Conservation (phyloP, 2,113 vertebrate species). For the Hippocampus comes region DNA sequence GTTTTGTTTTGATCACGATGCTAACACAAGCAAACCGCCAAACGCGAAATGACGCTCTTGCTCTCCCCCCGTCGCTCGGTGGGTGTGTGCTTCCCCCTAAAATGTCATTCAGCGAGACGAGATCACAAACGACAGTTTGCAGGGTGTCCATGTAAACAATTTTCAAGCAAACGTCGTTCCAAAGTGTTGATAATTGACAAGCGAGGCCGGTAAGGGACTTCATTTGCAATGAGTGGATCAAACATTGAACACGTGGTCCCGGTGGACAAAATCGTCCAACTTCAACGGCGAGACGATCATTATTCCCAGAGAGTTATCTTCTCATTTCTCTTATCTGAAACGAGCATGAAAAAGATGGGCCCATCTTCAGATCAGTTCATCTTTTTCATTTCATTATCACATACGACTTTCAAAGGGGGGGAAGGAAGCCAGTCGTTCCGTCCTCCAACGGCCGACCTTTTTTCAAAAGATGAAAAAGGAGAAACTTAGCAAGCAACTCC, state of each 20-base stretch:
- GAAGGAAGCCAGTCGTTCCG: not conserved
- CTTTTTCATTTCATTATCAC: slow-evolving; percentile 22
- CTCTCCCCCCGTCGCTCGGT: not conserved
- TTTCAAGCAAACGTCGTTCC: not conserved
- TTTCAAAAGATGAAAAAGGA: slow-evolving; percentile 6
- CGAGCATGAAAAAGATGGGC: slow-evolving; percentile 1
- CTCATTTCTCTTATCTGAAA: slow-evolving; percentile 5
- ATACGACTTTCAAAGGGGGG: slow-evolving; percentile 14
- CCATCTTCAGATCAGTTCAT: slow-evolving; percentile 3
- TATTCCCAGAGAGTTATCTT: slow-evolving; percentile 1
- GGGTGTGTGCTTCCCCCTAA: not conserved
- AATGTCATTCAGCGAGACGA: not conserved
- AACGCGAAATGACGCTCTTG: too few species aligned
- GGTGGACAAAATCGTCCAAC: slow-evolving; percentile 15
- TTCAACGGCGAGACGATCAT: slow-evolving; percentile 5
- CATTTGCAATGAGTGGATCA: slow-evolving; percentile 6
- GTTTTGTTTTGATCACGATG: too few species aligned
- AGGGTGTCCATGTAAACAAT: not conserved
- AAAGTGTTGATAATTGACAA: not conserved
- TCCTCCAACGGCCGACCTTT: slow-evolving; percentile 23
- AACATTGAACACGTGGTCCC: slow-evolving; percentile 16
- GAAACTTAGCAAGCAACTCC: slow-evolving; percentile 7
- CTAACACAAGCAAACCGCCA: too few species aligned
- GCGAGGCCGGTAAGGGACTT: not conserved
- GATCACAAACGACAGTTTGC: not conserved